Percentiles rank a stretch among this genome's conserved stretches.
Conservation (phyloP, 2,888 invertebrate genomes). For the Apotomis capreana region DNA sequence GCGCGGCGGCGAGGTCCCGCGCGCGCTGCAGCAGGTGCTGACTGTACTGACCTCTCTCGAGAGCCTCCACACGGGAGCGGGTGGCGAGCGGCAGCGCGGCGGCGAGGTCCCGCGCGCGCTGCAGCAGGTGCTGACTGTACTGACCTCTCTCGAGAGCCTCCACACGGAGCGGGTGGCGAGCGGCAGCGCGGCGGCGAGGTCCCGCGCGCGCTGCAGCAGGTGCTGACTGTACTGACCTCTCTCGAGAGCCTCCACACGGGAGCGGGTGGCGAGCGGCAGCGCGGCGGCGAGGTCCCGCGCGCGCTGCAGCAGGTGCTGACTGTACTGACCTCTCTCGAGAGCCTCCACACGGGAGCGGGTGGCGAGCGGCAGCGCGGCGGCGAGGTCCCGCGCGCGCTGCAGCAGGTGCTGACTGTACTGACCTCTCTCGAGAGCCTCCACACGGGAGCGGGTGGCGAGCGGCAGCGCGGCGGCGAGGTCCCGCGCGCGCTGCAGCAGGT, state of each 20-base stretch:
- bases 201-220: conserved; percentile 58
- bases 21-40: conserved; percentile 61
- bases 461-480: conserved; percentile 55
- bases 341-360: conserved; percentile 51
- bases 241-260: conserved; percentile 50
- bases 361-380: conserved; percentile 47
- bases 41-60: no score
- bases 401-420: no score
- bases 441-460: conserved; percentile 47
- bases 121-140: conserved; percentile 61
- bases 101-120: conserved; percentile 60
- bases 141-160: conserved; percentile 52
- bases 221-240: no score
- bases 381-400: conserved; percentile 60
- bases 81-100: conserved; percentile 48
- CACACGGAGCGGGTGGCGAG: conserved; percentile 47
- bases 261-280: conserved; percentile 44
- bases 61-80: conserved; percentile 51
- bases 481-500: conserved; percentile 57
- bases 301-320: conserved; percentile 59
- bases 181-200: conserved; percentile 53
- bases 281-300: conserved; percentile 60
- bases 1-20: conserved; percentile 56
- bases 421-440: conserved; percentile 51
- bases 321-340: no score